Percentiles rank a stretch among this genome's conserved stretches.
These are phyloP conservation scores for Pterostichus madidus DNA, from an alignment of 2,888 invertebrate species.

Conservation along the genomic window DNA sequence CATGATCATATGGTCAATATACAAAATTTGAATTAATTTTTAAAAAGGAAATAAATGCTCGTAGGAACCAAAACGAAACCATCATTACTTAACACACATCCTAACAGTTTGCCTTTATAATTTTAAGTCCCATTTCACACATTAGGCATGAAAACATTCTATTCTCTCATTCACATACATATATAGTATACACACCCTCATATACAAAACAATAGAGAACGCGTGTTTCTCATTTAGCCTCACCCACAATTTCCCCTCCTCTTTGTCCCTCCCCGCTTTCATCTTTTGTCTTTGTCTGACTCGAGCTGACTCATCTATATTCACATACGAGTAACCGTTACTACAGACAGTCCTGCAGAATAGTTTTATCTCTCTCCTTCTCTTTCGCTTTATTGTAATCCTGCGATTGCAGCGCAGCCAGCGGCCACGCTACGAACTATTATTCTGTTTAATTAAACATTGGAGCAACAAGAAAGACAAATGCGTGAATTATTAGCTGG, in stretches of 20 bases:
- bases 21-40: too few relatives aligned
- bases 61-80: not conserved
- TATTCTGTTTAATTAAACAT: constrained; percentile 45
- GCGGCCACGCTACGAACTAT: constrained; percentile 17
- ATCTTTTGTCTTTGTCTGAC: not conserved
- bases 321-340: constrained; percentile 34
- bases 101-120: constrained; percentile 14
- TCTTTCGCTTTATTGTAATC: not conserved
- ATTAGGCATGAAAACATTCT: constrained; percentile 11
- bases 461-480: constrained; percentile 17
- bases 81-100: constrained; percentile 32
- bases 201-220: constrained; percentile 40
- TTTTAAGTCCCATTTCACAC: constrained; percentile 39
- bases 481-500: constrained; percentile 38
- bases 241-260: not conserved
- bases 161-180: constrained; percentile 1
- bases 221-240: constrained; percentile 36
- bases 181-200: constrained; percentile 16
- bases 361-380: not conserved
- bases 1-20: too few relatives aligned
- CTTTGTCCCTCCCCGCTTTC: not conserved
- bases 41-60: too few relatives aligned
- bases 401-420: not conserved
- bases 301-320: constrained; percentile 29
- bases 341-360: constrained; percentile 4